Percentiles rank a stretch among this genome's conserved stretches.
phyloP scores from a whole-genome alignment of 1,140 invertebrate genomes.

The Paralvinella palmiformis region DNA sequence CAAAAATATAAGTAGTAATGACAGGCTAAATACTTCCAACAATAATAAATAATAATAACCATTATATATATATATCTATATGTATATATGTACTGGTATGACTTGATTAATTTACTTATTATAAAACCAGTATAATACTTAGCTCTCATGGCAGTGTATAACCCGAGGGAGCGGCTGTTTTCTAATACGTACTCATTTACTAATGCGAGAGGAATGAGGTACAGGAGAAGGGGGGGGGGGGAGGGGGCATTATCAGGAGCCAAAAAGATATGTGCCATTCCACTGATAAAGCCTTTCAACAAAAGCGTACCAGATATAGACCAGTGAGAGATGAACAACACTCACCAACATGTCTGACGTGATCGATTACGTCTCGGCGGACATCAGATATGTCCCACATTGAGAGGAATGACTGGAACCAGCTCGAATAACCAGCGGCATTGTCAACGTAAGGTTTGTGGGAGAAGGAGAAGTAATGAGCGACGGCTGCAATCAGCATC shows the following conservation, averaged over 20 bases:
- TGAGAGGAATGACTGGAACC: slow-evolving; percentile 57
- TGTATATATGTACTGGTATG: no score
- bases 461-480: slow-evolving; percentile 91
- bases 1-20: no score
- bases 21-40: no score
- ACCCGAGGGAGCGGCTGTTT: neutral
- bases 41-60: no score
- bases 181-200: neutral
- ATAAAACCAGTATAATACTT: no score
- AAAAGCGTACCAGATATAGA: neutral
- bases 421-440: slow-evolving; percentile 28
- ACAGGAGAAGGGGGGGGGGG: neutral
- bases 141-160: no score
- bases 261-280: neutral
- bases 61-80: no score
- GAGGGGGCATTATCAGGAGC: neutral
- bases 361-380: slow-evolving; percentile 82
- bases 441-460: slow-evolving; percentile 68
- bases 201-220: neutral
- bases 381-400: slow-evolving; percentile 96
- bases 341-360: slow-evolving; percentile 72
- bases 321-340: neutral
- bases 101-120: no score
- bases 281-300: neutral
- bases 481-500: slow-evolving; percentile 92